Conservation (phyloP, 2,888 invertebrate species). For the Pammene fasciana region DNA sequence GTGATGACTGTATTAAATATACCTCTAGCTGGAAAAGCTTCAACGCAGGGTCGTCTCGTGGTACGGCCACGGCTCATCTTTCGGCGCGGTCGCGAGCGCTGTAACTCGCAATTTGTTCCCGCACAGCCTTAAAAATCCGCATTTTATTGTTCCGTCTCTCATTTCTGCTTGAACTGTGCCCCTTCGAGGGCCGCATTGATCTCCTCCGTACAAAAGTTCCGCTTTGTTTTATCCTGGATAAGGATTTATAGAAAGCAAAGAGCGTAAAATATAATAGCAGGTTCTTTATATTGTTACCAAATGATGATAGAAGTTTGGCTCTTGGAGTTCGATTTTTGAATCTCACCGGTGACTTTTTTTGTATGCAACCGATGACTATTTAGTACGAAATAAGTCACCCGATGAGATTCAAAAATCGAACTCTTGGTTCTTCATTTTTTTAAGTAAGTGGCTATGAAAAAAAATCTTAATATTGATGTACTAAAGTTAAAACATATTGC, state of each 20-base stretch:
- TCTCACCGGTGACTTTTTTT: no score
- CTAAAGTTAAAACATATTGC: not conserved
- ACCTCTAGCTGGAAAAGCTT: not conserved
- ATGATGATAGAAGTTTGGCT: conserved; percentile 24
- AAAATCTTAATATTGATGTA: not conserved
- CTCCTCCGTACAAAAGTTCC: conserved; percentile 50
- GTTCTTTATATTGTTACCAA: conserved; percentile 35
- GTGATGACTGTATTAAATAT: no score
- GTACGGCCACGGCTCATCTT: conserved; percentile 70
- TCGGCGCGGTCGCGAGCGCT: conserved; percentile 64
- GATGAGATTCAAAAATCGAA: no score
- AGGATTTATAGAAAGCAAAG: conserved; percentile 46
- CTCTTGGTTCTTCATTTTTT: conserved; percentile 33
- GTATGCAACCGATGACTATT: no score
- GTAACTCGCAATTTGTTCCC: conserved; percentile 76
- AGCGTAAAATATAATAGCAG: conserved; percentile 45
- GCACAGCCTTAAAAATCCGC: conserved; percentile 79
- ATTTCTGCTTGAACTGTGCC: conserved; percentile 70
- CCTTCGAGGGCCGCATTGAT: conserved; percentile 59
- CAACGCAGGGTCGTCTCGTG: conserved; percentile 43
- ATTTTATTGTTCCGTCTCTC: conserved; percentile 78
- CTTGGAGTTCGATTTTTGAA: no score
- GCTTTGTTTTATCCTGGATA: conserved; percentile 49
- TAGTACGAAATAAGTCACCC: no score
- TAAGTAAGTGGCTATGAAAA: conserved; percentile 23